Percentiles rank a stretch among this genome's conserved stretches.
These are phyloP conservation scores for Ephestia elutella DNA, from an alignment of 1,140 invertebrate species.

Conservation along the genomic window DNA sequence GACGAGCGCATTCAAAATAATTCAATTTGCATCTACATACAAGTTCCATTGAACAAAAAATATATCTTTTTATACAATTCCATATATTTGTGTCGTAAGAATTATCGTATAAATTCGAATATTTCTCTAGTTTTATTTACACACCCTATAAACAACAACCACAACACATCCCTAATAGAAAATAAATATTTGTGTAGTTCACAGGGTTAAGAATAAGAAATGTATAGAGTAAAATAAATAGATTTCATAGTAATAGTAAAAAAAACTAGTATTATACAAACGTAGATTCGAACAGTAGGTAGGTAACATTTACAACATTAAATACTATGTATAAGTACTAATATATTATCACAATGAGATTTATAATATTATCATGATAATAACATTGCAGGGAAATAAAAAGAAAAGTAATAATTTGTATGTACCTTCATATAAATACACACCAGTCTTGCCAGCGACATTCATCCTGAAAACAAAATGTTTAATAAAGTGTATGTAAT, in stretches of 20 bases:
- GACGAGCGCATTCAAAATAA: neutral
- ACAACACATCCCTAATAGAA: constrained; percentile 15
- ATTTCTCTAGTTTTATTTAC: constrained; percentile 18
- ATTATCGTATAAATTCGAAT: constrained; percentile 15
- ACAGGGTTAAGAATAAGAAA: constrained; percentile 5
- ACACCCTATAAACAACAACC: constrained; percentile 10
- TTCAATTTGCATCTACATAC: constrained; percentile 9
- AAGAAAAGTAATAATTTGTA: neutral
- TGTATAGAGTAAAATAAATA: constrained; percentile 13
- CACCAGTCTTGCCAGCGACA: neutral
- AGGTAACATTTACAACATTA: constrained; percentile 38
- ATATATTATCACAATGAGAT: constrained; percentile 49
- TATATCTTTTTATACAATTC: constrained; percentile 13
- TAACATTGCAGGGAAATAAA: constrained; percentile 5
- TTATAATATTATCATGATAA: constrained; percentile 10
- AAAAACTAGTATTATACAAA: constrained; percentile 8
- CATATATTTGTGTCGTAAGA: constrained; percentile 10
- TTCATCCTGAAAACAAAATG: neutral
- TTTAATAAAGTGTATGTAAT: neutral
- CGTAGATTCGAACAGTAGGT: neutral
- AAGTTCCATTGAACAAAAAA: constrained; percentile 10
- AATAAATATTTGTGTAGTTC: constrained; percentile 2
- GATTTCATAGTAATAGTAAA: constrained; percentile 8
- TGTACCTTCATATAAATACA: neutral
- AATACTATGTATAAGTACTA: constrained; percentile 1